Conservation (phyloP, 1,140 invertebrate species). For the Hirudo medicinalis region DNA sequence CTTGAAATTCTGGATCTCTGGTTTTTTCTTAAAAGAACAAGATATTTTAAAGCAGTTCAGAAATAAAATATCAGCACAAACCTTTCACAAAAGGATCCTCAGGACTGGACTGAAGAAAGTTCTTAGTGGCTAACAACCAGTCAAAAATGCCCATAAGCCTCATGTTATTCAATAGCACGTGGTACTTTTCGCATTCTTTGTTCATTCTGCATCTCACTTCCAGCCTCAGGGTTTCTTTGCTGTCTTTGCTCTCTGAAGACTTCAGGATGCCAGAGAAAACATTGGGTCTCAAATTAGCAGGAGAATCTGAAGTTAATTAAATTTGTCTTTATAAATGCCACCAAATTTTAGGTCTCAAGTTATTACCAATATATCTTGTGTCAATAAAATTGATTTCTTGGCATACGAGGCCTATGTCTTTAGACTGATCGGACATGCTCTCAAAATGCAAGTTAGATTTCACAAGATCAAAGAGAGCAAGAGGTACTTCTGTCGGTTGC, state of each 20-base stretch:
- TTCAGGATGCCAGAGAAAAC: slow-evolving; percentile 79
- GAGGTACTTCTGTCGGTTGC: slow-evolving; percentile 44
- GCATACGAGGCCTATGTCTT: slow-evolving; percentile 81
- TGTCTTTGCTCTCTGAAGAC: slow-evolving; percentile 40
- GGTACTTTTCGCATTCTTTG: slow-evolving; percentile 61
- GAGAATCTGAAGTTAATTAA: slow-evolving; percentile 43
- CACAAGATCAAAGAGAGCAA: slow-evolving; percentile 81
- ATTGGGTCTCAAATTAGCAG: slow-evolving; percentile 59
- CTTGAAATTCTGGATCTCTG: background rate
- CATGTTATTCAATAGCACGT: slow-evolving; percentile 87
- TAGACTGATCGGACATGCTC: slow-evolving; percentile 68
- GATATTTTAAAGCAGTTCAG: background rate
- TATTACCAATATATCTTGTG: slow-evolving; percentile 50
- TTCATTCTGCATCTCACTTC: slow-evolving; percentile 39
- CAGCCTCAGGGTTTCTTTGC: slow-evolving; percentile 30
- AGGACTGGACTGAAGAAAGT: slow-evolving; percentile 55
- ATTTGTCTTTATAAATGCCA: too few species aligned
- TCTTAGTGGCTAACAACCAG: slow-evolving; percentile 72
- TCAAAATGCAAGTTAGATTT: slow-evolving; percentile 71
- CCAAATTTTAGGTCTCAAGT: too few species aligned
- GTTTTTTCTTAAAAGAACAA: background rate
- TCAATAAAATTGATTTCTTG: slow-evolving; percentile 77
- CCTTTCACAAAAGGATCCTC: slow-evolving; percentile 33
- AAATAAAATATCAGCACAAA: slow-evolving; percentile 14
- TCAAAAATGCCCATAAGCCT: slow-evolving; percentile 80